phyloP scores from a whole-genome alignment of 2,888 invertebrate species.

The Pristionchus mayeri region DNA sequence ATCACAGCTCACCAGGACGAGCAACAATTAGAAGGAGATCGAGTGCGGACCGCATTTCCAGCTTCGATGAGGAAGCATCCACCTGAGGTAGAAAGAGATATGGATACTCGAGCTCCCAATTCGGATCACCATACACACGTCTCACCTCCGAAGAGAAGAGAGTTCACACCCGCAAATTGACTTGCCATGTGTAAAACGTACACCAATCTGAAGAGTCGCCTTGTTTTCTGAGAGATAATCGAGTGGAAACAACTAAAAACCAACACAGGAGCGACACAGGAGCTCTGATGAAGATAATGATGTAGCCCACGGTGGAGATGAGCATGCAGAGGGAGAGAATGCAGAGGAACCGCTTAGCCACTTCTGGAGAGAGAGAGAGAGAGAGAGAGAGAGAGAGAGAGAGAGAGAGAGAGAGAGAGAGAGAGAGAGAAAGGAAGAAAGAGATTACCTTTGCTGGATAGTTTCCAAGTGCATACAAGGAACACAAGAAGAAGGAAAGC shows the following conservation, averaged over 20 bases:
- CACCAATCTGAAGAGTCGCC: neutral
- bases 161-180: neutral
- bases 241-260: neutral
- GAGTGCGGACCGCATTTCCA: conserved; percentile 6
- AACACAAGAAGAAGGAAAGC: conserved; percentile 2
- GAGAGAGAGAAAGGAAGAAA: too few relatives aligned
- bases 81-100: neutral
- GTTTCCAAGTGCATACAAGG: conserved; percentile 19
- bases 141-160: conserved; percentile 37
- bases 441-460: neutral
- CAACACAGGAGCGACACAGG: too few relatives aligned
- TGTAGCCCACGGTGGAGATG: neutral
- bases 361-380: neutral
- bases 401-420: too few relatives aligned
- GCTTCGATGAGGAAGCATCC: conserved; percentile 14
- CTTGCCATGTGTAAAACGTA: neutral
- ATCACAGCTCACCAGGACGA: neutral
- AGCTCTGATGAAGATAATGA: neutral
- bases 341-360: conserved; percentile 4
- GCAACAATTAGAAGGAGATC: neutral
- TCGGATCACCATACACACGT: too few relatives aligned
- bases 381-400: too few relatives aligned
- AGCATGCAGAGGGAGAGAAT: neutral
- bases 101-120: too few relatives aligned
- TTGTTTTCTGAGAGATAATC: neutral